phyloP scores from a whole-genome alignment of 2,888 invertebrate genomes.

The Ophion ventricosus region DNA sequence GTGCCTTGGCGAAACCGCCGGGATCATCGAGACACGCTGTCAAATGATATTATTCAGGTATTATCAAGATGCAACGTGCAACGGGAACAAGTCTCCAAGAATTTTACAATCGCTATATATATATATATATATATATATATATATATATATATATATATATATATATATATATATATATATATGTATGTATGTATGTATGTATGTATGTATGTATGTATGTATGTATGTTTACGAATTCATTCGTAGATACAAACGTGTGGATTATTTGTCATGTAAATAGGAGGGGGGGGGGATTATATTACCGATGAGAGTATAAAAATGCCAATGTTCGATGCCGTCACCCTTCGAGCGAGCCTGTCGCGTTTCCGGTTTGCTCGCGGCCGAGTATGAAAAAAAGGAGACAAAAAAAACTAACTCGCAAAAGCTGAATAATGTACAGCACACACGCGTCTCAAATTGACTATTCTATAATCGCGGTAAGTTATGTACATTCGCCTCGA shows the following conservation, averaged over 20 bases:
- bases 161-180: neutral
- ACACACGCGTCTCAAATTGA: conserved; percentile 2
- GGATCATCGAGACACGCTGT: conserved; percentile 36
- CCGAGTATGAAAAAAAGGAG: neutral
- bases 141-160: neutral
- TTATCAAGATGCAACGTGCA: conserved; percentile 43
- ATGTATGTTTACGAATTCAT: conserved; percentile 21
- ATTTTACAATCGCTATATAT: neutral
- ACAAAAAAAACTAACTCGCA: neutral
- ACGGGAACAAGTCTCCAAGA: conserved; percentile 5
- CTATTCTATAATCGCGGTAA: conserved; percentile 27
- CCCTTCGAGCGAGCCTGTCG: neutral
- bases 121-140: neutral
- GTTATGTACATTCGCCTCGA: conserved; percentile 28
- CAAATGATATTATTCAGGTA: conserved; percentile 7
- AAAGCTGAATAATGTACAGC: conserved; percentile 15
- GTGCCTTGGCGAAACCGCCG: conserved; percentile 22
- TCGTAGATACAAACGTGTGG: conserved; percentile 27
- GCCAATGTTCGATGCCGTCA: conserved; percentile 32
- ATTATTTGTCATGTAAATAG: neutral
- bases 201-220: neutral
- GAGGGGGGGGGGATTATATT: neutral
- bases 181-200: neutral
- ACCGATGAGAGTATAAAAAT: conserved; percentile 13
- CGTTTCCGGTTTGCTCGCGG: neutral